Base-by-base conservation (phyloP, 2,888 invertebrate genomes). In the Megastigmus dorsalis region DNA sequence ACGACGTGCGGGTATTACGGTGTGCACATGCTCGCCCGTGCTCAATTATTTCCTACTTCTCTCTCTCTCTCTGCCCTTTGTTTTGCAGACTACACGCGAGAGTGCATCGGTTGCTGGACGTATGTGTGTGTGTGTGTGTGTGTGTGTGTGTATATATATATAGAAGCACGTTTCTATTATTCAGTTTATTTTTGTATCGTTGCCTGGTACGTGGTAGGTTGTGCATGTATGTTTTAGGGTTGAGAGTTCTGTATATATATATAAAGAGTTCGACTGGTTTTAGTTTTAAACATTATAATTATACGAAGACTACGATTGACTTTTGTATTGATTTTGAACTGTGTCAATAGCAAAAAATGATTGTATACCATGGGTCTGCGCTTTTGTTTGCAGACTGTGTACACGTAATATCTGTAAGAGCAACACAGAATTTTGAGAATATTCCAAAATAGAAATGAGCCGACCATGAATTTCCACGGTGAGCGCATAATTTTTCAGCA, bases 41-140 rank as follows among this genome's bases (percentile, higher is more conserved):
- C 66, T 67, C 73, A 67, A 73, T 73, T 73, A 73, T 73, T 73
- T 73, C 41, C 62, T 68, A 63, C 63, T 68, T 59, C 20, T 20
- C 36, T 20, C 36, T 54, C 41, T 50, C 33, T 41, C 23, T 43
- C 33, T 18, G n/a, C n/a, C 33, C 66, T 72, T 66, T 72, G 50
- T 72, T 41, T 72, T 55, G 36, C 52, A 9, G 23, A 36, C 6
- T 18, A 41, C 38, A 13, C n/a, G 7, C 28, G 18, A 18, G 48
- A 50, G 38, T 18, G 20, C 36, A 15, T 36, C 20, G 9, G 26
- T 52, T 26, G 15, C 18, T 18, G 13, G 45, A 33, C 7, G 9
- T 9, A 18, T 54, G 9, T 28, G 0, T 3, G 7, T 18, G 10
- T 55, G 15, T 33, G 9, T n/a, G 9, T 9, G 13, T 54, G 9